Base-by-base conservation (phyloP, 2,888 invertebrate species). In the Embidobia sp. region DNA sequence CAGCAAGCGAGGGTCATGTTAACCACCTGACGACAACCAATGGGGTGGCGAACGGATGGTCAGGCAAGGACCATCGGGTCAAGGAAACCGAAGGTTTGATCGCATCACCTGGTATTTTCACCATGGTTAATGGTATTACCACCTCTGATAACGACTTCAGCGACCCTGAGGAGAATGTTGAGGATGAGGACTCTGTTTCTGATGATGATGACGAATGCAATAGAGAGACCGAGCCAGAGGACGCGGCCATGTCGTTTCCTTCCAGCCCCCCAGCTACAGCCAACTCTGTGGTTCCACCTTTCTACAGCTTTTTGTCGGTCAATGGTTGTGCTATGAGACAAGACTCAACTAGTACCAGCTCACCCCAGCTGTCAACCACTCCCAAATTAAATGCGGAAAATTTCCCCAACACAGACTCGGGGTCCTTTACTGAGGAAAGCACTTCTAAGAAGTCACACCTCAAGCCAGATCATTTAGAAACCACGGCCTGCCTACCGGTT, bases 221-320 rank as follows among this genome's bases (percentile, higher is more conserved):
- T 19, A 78, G 75, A 5, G 85, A 85, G 33, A 91, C 91, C 61
- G 91, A 92, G 83, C 91, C 91, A 49, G 91, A 92, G 83, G 91
- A 92, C 77, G 88, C 91, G 63, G 89, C 88, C 80, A 87, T 88
- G 2, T 88, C 89, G 1, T 67, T 88, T 26, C 87, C 89, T 0
- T 86, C 88, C 31, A 87, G 87, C 44, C 90, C 90, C 0, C 88
- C 87, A 0, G 88, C 87, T 1, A 51, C 75, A 1, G 70, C 73
- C 7, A 10, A 90, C 90, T 79, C 77, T 0, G 64, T 79, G 2
- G 79, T 81, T 0, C 82, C 80, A 1, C 80, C 87, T 88, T 87
- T 92, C 90, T 79, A 91, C 90, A 77, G 91, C 86, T 77, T 88
- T 61, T 79, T 89, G 18, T 85, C 91, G 88, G 86, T 91, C 82